phyloP scores from a whole-genome alignment of 2,888 invertebrate genomes.

The Cantharis lateralis region DNA sequence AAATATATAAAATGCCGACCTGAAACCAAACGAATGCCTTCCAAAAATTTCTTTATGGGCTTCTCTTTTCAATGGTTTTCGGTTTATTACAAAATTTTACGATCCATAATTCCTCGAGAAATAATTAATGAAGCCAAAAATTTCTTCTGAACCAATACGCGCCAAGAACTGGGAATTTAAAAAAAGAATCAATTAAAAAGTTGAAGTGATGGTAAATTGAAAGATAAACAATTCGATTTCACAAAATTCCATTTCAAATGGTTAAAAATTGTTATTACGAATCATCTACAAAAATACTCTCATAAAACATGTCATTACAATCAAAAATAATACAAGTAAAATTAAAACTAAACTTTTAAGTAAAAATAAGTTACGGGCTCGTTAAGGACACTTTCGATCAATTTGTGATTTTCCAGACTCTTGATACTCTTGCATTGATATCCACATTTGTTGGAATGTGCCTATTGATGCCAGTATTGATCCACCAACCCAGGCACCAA shows the following conservation, averaged over 20 bases:
- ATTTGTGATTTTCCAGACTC: conserved; percentile 97
- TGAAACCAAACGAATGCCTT: no score
- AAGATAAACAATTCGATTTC: not conserved
- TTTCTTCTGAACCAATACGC: no score
- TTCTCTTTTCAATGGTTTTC: no score
- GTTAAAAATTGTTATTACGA: not conserved
- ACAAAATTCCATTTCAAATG: not conserved
- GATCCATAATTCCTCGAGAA: no score
- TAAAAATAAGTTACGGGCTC: not conserved
- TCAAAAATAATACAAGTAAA: not conserved
- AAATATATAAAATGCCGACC: no score
- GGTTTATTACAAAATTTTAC: no score
- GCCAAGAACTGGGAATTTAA: no score
- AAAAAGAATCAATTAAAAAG: no score
- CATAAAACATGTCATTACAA: not conserved
- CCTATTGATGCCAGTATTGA: conserved; percentile 98
- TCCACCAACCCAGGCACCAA: conserved; percentile 98
- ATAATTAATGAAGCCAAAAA: no score
- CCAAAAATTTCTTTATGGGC: no score
- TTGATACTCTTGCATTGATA: conserved; percentile 98
- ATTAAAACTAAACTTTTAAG: conserved; percentile 18
- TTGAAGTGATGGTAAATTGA: no score
- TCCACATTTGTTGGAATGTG: conserved; percentile 99
- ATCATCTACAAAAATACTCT: conserved; percentile 1
- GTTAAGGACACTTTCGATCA: conserved; percentile 89